Evolutionary conservation across 2,888 invertebrate genomes (phyloP), one percentile per base, ranked within the genome.

Genomic region (Trissolcus japonicus): DNA sequence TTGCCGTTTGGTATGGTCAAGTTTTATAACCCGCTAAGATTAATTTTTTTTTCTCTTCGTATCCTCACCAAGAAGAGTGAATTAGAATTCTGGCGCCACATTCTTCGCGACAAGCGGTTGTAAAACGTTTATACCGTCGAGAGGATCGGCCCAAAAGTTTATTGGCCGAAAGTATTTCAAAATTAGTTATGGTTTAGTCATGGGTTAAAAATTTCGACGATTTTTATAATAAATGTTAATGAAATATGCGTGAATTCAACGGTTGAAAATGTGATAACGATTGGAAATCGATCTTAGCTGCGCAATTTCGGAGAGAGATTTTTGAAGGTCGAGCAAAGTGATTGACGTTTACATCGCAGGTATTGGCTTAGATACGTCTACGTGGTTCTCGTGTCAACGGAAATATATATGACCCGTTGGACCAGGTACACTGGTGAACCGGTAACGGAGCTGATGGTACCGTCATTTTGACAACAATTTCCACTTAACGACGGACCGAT

Each of bases 391-490:
- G 80, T 72, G 78, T 72, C 80, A 78, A 80, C 78, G 63, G 79
- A 82, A 82, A 87, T 86, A 87, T 87, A 87, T 87, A 87, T 83
- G 86, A 84, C 83, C 86, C 82, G 82, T 78, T 82, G 83, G 81
- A 82, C 71, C 83, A 78, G 82, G 81, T 80, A 83, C 80, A 79
- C 75, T 79, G 80, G 82, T 56, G 78, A 80, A 82, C 79, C 84
- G 82, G 84, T 82, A 82, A 78, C 74, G 78, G 76, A 80, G 80
- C 83, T 81, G 79, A 78, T 81, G 82, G 81, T 78, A 82, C 85
- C 80, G 82, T 84, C 83, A 83, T 87, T 87, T 88, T 86, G 88
- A 88, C 88, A 88, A 86, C 88, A 87, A 87, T 88, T 88, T 88
- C 88, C 88, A 88, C 88, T 88, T 88, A 88, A 86, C 86, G 86